Evolutionary conservation across 2,797 vertebrate genomes (phyloP).

Genomic region (Alcedo quadribrachys): DNA sequence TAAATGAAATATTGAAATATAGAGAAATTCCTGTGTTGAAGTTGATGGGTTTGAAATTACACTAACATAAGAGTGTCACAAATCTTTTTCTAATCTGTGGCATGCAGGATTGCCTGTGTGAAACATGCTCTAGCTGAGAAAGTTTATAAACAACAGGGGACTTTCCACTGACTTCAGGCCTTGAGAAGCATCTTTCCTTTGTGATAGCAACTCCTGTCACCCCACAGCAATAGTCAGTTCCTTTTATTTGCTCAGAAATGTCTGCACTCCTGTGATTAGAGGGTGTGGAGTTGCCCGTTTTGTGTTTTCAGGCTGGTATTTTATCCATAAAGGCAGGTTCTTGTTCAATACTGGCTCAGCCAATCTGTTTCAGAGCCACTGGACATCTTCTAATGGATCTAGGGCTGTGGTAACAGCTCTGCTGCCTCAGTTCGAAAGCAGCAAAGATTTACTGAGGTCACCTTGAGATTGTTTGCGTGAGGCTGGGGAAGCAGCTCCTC

Average conservation of each 20-base stretch:
- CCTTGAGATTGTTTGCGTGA: not conserved
- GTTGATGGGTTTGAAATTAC: conserved; percentile 12
- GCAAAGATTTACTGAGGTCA: not conserved
- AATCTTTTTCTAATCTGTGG: not conserved
- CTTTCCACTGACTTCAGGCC: not conserved
- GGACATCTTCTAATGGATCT: not conserved
- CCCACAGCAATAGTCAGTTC: not conserved
- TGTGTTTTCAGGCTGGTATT: not conserved
- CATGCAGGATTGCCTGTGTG: not conserved
- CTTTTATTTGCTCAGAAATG: not conserved
- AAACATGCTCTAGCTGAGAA: not conserved
- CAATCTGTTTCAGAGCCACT: not conserved
- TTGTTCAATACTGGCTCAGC: not conserved
- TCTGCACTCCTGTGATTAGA: not conserved
- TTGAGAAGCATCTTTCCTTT: not conserved
- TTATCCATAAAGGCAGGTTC: not conserved
- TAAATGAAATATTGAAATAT: conserved; percentile 42
- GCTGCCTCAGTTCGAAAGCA: not conserved
- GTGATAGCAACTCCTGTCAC: not conserved
- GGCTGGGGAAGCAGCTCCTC: not conserved
- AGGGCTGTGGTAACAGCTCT: not conserved
- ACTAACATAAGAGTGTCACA: not conserved
- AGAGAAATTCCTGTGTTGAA: not conserved
- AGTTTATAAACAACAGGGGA: not conserved
- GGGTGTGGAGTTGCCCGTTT: not conserved